A percentile compares a stretch with the other conserved stretches of the same genome.
Conservation (phyloP, 2,113 vertebrate species). For the Psammodynastes pulverulentus region DNA sequence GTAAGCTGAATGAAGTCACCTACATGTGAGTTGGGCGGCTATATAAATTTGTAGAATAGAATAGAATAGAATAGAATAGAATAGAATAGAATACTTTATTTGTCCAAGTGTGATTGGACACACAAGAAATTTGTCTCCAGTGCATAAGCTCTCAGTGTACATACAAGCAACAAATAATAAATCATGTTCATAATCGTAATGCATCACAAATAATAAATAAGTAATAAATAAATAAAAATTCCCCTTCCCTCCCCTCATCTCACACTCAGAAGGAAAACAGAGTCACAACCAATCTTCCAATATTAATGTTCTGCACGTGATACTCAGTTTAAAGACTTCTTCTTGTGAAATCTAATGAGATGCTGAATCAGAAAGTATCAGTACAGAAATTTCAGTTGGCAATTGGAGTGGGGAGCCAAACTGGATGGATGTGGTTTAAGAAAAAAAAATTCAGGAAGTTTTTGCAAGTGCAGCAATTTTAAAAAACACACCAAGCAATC, state of each 20-base stretch:
- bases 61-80: neutral
- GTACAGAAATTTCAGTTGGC: neutral
- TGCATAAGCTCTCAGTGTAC: too few relatives aligned
- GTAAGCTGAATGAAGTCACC: neutral
- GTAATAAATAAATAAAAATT: neutral
- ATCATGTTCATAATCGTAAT: neutral
- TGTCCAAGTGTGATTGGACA: too few relatives aligned
- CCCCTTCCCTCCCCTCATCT: neutral
- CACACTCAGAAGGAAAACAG: neutral
- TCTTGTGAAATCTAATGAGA: neutral
- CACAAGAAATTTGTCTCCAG: too few relatives aligned
- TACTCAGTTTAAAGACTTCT: neutral
- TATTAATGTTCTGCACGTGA: neutral
- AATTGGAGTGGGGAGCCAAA: neutral
- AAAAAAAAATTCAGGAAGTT: neutral
- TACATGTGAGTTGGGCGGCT: neutral
- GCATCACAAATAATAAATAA: too few relatives aligned
- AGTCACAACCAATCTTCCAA: neutral
- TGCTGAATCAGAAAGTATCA: neutral
- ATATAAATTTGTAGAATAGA: neutral
- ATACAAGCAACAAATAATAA: neutral
- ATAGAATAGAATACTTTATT: too few relatives aligned
- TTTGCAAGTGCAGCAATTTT: neutral
- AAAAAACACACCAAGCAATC: neutral
- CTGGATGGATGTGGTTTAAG: neutral